Evolutionary conservation across 2,113 vertebrate genomes (phyloP).

Genomic region (Amblyornis subalaris): DNA sequence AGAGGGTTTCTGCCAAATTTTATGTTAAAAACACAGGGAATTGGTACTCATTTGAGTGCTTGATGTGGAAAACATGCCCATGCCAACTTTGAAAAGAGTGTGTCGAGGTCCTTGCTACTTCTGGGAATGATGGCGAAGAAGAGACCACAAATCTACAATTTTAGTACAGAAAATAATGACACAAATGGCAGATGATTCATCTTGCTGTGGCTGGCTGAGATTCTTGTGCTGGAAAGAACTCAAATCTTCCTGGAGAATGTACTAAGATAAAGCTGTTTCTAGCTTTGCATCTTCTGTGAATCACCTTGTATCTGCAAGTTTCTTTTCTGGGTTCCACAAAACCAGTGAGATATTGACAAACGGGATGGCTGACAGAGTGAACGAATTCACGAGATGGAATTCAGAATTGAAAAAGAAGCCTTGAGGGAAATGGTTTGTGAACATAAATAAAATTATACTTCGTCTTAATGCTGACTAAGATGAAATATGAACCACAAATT

Average conservation of each 20-base stretch:
- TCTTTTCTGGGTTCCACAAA: slow-evolving; percentile 1
- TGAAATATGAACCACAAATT: background rate
- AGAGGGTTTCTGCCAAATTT: background rate
- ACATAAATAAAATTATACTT: background rate
- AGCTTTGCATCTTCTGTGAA: background rate
- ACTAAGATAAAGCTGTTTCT: background rate
- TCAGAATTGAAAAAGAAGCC: background rate
- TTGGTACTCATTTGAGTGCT: background rate
- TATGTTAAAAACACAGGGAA: background rate
- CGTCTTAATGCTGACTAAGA: slow-evolving; percentile 20
- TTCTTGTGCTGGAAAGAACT: background rate
- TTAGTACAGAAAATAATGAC: background rate
- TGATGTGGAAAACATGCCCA: background rate
- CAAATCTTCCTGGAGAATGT: background rate
- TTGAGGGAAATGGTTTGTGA: background rate
- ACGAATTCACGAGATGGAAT: background rate
- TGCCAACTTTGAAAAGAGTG: background rate
- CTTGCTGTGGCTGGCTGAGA: background rate
- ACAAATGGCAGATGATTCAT: slow-evolving; percentile 14
- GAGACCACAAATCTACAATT: background rate
- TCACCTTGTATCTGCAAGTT: background rate
- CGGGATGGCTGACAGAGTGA: background rate
- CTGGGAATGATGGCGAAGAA: background rate
- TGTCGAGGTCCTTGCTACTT: background rate
- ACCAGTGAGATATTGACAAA: background rate